A percentile compares a stretch with the other conserved stretches of the same genome.
Conservation (phyloP, 2,113 vertebrate genomes). For the Pedetes capensis region DNA sequence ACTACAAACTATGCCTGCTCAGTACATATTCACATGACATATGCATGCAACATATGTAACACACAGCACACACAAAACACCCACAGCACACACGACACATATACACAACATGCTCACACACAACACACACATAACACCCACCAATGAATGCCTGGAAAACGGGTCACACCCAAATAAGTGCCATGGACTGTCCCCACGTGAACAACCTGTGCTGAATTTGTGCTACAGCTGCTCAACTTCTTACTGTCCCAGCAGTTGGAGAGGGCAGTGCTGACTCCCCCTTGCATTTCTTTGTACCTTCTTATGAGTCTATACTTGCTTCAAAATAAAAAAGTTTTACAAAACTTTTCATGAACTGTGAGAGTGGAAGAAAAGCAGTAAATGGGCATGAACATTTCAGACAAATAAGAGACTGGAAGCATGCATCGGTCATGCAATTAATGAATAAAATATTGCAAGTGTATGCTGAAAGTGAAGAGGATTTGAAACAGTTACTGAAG, state of each 20-base stretch:
- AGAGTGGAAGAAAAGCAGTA: background rate
- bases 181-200: too few species aligned
- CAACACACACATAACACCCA: background rate
- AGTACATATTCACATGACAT: too few species aligned
- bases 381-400: background rate
- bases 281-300: background rate
- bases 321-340: background rate
- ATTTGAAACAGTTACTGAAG: too few species aligned
- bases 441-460: background rate
- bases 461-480: too few species aligned
- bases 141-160: background rate
- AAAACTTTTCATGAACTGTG: background rate
- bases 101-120: background rate
- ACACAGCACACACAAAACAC: background rate
- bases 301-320: background rate
- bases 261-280: too few species aligned
- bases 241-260: too few species aligned
- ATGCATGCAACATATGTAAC: background rate
- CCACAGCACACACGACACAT: background rate
- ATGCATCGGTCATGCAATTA: background rate
- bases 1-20: too few species aligned
- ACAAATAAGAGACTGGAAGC: background rate
- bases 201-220: background rate
- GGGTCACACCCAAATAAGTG: background rate
- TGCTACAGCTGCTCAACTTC: too few species aligned